Conservation (phyloP, 1,140 invertebrate genomes). For the Mycetomoellerius zeteki region DNA sequence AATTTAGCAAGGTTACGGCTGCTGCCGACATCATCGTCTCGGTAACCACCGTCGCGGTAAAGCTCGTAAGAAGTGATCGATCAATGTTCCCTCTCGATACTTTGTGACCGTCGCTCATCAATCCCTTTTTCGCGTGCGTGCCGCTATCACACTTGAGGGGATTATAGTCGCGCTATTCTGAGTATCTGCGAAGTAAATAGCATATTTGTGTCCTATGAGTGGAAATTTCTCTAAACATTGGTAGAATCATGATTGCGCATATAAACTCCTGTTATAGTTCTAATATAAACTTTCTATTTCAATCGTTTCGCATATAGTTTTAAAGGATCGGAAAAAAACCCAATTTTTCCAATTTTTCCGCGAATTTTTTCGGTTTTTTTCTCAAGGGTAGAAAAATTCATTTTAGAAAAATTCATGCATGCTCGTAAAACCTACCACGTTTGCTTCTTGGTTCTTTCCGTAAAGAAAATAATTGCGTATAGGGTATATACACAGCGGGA, state of each 20-base stretch:
- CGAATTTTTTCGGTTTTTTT: no score
- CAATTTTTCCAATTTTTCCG: no score
- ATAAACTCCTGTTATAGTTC: neutral
- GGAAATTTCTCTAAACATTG: slow-evolving; percentile 8
- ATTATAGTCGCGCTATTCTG: slow-evolving; percentile 45
- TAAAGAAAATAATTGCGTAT: no score
- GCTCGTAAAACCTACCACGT: no score
- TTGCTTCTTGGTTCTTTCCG: no score
- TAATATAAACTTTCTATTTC: neutral
- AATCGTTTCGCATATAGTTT: neutral
- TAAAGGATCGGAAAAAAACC: no score
- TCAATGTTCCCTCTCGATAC: slow-evolving; percentile 35
- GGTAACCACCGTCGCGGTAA: slow-evolving; percentile 33
- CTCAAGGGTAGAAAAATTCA: no score
- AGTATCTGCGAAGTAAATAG: slow-evolving; percentile 28
- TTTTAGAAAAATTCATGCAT: no score
- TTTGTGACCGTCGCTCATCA: slow-evolving; percentile 33
- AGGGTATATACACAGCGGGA: no score
- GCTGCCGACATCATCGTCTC: slow-evolving; percentile 46
- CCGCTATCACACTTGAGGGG: slow-evolving; percentile 11
- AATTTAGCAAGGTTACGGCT: slow-evolving; percentile 73
- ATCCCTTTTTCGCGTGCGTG: slow-evolving; percentile 43
- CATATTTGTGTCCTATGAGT: neutral
- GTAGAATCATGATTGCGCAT: neutral
- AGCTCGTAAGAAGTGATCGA: slow-evolving; percentile 67